Conservation (phyloP, 1,140 invertebrate species). For the Pseudomyrmex concolor region DNA sequence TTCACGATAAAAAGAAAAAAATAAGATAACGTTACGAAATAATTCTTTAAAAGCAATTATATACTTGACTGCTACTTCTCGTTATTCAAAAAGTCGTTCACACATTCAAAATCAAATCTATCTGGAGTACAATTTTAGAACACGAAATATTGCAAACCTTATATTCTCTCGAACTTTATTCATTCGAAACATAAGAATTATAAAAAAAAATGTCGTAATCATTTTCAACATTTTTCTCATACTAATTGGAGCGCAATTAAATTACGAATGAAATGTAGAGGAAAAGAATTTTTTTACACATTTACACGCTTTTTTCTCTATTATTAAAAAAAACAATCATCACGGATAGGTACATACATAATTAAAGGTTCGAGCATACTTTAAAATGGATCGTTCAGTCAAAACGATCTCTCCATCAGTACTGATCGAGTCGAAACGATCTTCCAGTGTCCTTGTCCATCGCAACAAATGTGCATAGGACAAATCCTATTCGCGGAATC, state of each 20-base stretch:
- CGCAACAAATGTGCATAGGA: conserved; percentile 58
- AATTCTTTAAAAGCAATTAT: too few species aligned
- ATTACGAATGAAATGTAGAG: conserved; percentile 9
- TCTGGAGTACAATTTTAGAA: conserved; percentile 5
- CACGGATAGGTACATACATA: neutral
- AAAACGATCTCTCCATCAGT: conserved; percentile 56
- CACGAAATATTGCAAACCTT: conserved; percentile 5
- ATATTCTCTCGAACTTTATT: conserved; percentile 15
- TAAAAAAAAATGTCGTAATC: neutral
- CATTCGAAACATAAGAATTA: neutral
- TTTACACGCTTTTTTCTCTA: conserved; percentile 7
- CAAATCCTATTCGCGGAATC: conserved; percentile 70
- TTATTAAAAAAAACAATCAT: neutral
- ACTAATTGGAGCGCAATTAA: neutral
- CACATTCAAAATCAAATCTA: conserved; percentile 20
- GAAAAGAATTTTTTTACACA: conserved; percentile 23
- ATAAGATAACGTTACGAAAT: neutral
- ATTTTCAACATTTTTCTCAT: neutral
- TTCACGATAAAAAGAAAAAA: conserved; percentile 1
- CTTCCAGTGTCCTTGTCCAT: conserved; percentile 60
- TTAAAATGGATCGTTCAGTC: conserved; percentile 35
- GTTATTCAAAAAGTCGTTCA: conserved; percentile 36
- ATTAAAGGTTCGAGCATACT: conserved; percentile 39
- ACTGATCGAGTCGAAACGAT: conserved; percentile 59
- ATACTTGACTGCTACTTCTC: conserved; percentile 1